Evolutionary conservation across 92 coral and sea anemone species (phyloP), one percentile per base, ranked within the genome.

Genomic region (Zoanthus sociatus): DNA sequence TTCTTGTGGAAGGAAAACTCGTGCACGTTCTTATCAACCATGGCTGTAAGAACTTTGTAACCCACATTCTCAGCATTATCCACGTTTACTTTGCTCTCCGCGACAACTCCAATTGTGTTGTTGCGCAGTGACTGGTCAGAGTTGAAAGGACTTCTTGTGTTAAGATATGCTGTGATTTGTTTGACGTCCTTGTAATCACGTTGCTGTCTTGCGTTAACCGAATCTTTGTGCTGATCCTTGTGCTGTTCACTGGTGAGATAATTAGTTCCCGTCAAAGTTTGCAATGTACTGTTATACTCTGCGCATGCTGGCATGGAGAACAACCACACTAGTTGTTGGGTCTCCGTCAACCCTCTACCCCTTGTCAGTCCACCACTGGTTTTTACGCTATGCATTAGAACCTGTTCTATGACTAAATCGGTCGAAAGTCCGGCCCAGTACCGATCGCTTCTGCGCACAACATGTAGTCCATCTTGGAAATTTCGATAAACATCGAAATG

Each of bases 91-190:
- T 76, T 76, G 11, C 10, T 53, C 53, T 30, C 53, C 15, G 78
- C 78, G 37, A 74, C 78, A 74, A 74, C 13, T 74, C 15, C 78
- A 74, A 53, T 44, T 50, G 78, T 51, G 37, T 42, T 30, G 12
- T n/a, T 74, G 78, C 56, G 42, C 13, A 18, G 72, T 26, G 26
- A 67, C 72, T 6, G 72, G 12, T 67, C 13, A 37, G 33, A 67
- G 72, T 8, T 45, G 54, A 74, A 51, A 74, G 78, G 60, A 51
- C 21, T 17, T 45, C 13, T 51, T 74, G 78, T 51, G 60, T 51
- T 74, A 74, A 26, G 60, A 74, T 51, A 12, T 31, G 33, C 31
- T 74, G 33, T 67, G 33, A 67, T 67, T 67, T 67, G 12, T 5
- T 67, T 67, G 72, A 67, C 44, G 72, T 67, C 12, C 72, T 67